Evolutionary conservation across 2,113 vertebrate species (phyloP).

Genomic region (Anser cygnoides): DNA sequence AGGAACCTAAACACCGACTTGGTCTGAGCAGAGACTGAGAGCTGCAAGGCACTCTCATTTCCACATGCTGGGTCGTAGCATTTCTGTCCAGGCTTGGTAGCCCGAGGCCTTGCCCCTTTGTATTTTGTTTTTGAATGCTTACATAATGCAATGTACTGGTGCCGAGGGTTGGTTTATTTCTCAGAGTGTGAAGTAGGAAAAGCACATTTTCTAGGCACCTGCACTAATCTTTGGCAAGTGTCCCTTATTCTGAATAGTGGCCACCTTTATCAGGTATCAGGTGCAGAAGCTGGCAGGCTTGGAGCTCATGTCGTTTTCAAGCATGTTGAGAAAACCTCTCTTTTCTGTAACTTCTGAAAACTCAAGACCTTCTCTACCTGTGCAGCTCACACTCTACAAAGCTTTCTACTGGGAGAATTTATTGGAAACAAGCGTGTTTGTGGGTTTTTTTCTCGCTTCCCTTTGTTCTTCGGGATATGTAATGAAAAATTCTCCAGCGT

Average conservation of each 20-base stretch:
- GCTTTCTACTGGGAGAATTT: slow-evolving; percentile 12
- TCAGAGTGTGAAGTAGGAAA: background rate
- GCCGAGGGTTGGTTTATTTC: background rate
- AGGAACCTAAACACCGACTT: background rate
- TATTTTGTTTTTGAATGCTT: background rate
- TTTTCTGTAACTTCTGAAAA: background rate
- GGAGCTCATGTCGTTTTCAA: background rate
- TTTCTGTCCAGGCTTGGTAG: background rate
- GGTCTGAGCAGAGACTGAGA: background rate
- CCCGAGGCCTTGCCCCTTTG: background rate
- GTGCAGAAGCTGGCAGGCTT: background rate
- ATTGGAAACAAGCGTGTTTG: slow-evolving; percentile 20
- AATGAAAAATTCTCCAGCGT: slow-evolving; percentile 57
- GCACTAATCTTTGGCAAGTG: background rate
- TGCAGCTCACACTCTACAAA: background rate
- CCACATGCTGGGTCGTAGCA: background rate
- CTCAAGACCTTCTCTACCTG: background rate
- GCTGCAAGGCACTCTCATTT: background rate
- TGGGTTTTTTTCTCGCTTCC: background rate
- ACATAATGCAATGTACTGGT: background rate
- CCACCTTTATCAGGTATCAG: background rate
- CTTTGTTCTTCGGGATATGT: slow-evolving; percentile 28
- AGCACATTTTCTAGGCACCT: background rate
- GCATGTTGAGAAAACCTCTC: background rate
- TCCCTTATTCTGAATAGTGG: background rate